These are phyloP conservation scores for Eudasyphora cyanicolor DNA, from an alignment of 2,888 invertebrate species.

Conservation along the genomic window DNA sequence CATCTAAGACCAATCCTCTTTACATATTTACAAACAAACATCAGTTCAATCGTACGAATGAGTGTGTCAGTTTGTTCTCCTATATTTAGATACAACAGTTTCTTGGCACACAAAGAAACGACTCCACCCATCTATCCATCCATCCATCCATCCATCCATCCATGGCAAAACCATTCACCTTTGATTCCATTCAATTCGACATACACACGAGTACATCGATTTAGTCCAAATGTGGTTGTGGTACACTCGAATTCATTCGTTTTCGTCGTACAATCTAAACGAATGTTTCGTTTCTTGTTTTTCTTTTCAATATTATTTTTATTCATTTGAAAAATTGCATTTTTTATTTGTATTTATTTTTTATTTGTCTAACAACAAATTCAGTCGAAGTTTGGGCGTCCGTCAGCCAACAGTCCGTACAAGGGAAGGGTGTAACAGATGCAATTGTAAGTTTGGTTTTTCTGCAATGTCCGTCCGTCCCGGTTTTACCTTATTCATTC, in stretches of 20 bases:
- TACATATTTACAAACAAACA: background rate
- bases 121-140: constrained; percentile 54
- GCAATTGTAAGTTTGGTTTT: background rate
- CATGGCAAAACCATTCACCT: constrained; percentile 39
- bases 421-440: background rate
- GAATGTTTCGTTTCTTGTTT: constrained; percentile 6
- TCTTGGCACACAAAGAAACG: constrained; percentile 10
- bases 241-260: background rate
- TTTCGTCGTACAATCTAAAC: constrained; percentile 37
- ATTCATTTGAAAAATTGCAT: constrained; percentile 11
- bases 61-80: too few relatives aligned
- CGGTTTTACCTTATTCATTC: background rate
- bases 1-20: background rate
- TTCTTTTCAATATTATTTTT: background rate
- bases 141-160: too few relatives aligned
- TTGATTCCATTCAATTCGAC: constrained; percentile 14
- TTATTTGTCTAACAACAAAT: background rate
- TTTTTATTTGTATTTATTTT: constrained; percentile 35
- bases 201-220: background rate
- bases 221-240: background rate
- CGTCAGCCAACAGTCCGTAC: background rate
- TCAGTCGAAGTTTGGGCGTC: background rate
- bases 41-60: too few relatives aligned
- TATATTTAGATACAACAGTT: background rate
- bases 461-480: background rate